These are phyloP conservation scores for Sweltsa coloradensis DNA, from an alignment of 1,140 invertebrate species.

Conservation along the genomic window DNA sequence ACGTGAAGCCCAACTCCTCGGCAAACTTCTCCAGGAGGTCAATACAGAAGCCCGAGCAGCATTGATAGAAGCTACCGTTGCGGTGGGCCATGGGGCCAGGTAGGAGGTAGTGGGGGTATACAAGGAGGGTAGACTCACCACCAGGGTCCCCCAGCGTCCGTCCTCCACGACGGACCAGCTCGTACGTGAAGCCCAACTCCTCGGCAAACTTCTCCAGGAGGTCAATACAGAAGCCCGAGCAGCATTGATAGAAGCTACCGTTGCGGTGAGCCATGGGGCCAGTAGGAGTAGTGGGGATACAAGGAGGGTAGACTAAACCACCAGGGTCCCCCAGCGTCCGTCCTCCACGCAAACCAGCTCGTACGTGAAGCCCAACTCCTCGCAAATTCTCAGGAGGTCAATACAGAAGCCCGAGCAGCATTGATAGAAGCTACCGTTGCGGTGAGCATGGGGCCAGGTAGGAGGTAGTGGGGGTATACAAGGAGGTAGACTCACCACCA, in stretches of 20 bases:
- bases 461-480: too few species aligned
- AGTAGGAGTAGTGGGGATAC: too few species aligned
- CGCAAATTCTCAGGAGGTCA: constrained; percentile 39
- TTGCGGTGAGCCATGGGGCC: constrained; percentile 17
- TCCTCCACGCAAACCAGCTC: constrained; percentile 45
- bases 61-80: constrained; percentile 31
- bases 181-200: constrained; percentile 45
- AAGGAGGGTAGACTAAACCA: too few species aligned
- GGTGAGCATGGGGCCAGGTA: too few species aligned
- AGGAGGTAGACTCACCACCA: constrained; percentile 11
- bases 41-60: constrained; percentile 52
- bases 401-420: constrained; percentile 55
- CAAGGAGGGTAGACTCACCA: not conserved
- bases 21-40: constrained; percentile 42
- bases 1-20: constrained; percentile 44
- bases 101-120: not conserved
- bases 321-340: constrained; percentile 37
- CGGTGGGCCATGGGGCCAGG: constrained; percentile 9
- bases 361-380: constrained; percentile 45
- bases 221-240: constrained; percentile 52
- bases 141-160: constrained; percentile 37
- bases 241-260: constrained; percentile 35
- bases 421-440: constrained; percentile 27
- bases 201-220: constrained; percentile 37
- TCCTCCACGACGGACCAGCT: constrained; percentile 44